A percentile compares a stretch with the other conserved stretches of the same genome.
These are phyloP conservation scores for Drosophila nannoptera DNA, from an alignment of 1,140 invertebrate species.

Conservation along the genomic window DNA sequence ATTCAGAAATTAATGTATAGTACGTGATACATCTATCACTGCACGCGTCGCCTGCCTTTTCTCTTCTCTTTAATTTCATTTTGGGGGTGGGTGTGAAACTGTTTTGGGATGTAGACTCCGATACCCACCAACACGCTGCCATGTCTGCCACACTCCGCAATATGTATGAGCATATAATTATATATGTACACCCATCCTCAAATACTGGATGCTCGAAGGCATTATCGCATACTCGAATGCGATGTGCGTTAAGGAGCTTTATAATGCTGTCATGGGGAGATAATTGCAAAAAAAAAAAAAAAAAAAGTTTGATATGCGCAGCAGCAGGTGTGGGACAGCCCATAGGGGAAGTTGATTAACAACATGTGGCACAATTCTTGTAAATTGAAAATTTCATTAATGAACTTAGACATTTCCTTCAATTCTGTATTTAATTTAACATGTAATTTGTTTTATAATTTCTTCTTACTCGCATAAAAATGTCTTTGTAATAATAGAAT, in stretches of 20 bases:
- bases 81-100: conserved; percentile 29
- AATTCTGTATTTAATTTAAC: too few relatives aligned
- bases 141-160: conserved; percentile 16
- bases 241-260: conserved; percentile 34
- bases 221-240: conserved; percentile 39
- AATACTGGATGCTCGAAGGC: conserved; percentile 15
- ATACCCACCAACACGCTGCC: conserved; percentile 1
- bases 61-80: background rate
- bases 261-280: conserved; percentile 32
- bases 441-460: too few relatives aligned
- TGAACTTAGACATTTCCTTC: background rate
- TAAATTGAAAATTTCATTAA: conserved; percentile 12
- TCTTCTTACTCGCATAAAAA: background rate
- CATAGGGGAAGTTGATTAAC: conserved; percentile 14
- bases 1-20: conserved; percentile 15
- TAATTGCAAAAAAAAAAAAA: conserved; percentile 24
- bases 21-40: conserved; percentile 47
- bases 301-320: conserved; percentile 10
- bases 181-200: background rate
- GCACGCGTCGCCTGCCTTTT: conserved; percentile 22
- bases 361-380: conserved; percentile 7
- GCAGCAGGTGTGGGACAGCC: conserved; percentile 6
- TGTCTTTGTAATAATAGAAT: background rate
- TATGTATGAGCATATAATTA: conserved; percentile 7
- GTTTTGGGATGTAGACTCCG: conserved; percentile 39